Conservation (phyloP, 1,140 invertebrate genomes). For the Cyclargus thomasi region DNA sequence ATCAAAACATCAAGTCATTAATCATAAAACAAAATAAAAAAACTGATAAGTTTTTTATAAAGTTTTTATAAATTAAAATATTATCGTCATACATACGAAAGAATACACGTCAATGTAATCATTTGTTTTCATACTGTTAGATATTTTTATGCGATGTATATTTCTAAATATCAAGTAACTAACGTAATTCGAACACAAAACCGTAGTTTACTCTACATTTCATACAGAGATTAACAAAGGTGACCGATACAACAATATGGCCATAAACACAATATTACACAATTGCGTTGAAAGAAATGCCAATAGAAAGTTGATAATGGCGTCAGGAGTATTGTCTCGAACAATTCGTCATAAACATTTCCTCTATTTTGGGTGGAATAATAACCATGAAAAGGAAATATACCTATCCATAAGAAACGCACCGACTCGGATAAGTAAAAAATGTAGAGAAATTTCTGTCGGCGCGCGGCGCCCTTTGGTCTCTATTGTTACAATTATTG, state of each 20-base stretch:
- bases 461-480: not conserved
- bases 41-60: too few relatives aligned
- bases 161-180: too few relatives aligned
- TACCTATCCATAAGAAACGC: not conserved
- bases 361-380: not conserved
- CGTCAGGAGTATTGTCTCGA: not conserved
- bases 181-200: not conserved
- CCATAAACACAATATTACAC: not conserved
- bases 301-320: slow-evolving; percentile 5
- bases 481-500: not conserved
- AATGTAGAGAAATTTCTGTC: not conserved
- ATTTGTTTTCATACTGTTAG: too few relatives aligned
- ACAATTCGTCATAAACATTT: slow-evolving; percentile 9
- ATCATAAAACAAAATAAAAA: too few relatives aligned
- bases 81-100: too few relatives aligned
- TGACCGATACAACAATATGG: not conserved
- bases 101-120: too few relatives aligned
- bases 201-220: not conserved
- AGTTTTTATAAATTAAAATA: too few relatives aligned
- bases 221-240: not conserved
- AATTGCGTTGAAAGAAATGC: not conserved
- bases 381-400: not conserved
- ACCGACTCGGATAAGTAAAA: not conserved
- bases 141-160: too few relatives aligned
- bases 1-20: too few relatives aligned